These are phyloP conservation scores for Enteromius afrohamiltoni DNA, from an alignment of 2,797 vertebrate genomes.

Conservation along the genomic window DNA sequence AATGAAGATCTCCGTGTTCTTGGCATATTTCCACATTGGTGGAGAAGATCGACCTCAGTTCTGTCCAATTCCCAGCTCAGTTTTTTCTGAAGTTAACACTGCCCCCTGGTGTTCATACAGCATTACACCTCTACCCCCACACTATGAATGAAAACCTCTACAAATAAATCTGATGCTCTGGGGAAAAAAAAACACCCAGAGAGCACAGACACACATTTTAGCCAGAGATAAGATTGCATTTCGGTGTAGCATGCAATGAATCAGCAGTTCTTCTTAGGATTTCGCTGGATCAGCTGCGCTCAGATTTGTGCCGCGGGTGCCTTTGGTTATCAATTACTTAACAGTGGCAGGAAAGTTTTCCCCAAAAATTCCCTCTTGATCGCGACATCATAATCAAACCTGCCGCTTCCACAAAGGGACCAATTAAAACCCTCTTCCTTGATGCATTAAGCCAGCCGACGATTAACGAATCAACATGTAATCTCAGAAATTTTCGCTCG, in stretches of 20 bases:
- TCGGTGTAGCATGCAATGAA: constrained; percentile 17
- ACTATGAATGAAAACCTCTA: neutral
- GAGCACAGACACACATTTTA: constrained; percentile 42
- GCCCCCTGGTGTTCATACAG: constrained; percentile 27
- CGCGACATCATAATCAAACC: constrained; percentile 35
- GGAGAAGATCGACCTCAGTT: constrained; percentile 7
- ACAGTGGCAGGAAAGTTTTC: constrained; percentile 15
- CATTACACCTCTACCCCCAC: neutral
- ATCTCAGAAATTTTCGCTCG: constrained; percentile 8
- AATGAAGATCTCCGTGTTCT: constrained; percentile 21
- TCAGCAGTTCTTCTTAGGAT: constrained; percentile 28
- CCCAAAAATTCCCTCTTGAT: constrained; percentile 22
- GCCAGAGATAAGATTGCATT: constrained; percentile 34
- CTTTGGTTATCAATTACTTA: constrained; percentile 41
- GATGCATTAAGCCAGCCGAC: constrained; percentile 1
- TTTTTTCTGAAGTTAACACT: constrained; percentile 30
- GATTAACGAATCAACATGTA: constrained; percentile 37
- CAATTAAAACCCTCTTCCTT: constrained; percentile 27
- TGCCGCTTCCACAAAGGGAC: neutral
- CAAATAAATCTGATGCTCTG: constrained; percentile 17
- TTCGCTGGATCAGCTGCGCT: constrained; percentile 42
- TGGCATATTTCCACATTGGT: constrained; percentile 8
- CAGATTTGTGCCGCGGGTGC: constrained; percentile 24
- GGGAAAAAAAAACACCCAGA: neutral
- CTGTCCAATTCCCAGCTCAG: neutral